Evolutionary conservation across 2,113 vertebrate species (phyloP).

Genomic region (Cathartes aura): DNA sequence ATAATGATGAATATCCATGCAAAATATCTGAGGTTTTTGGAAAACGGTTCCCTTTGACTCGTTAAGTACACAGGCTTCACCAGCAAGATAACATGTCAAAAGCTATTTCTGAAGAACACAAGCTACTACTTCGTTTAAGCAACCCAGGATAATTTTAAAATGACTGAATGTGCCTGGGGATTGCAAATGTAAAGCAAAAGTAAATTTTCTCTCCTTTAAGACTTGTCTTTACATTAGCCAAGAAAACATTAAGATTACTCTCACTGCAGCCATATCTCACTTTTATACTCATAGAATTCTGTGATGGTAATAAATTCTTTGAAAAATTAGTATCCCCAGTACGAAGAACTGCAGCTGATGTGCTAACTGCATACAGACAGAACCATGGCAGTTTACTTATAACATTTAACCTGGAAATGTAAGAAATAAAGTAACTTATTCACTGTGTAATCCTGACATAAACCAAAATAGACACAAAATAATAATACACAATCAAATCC

Average conservation of each 20-base stretch:
- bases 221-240: background rate
- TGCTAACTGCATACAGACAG: background rate
- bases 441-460: background rate
- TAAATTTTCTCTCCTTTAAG: constrained; percentile 26
- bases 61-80: constrained; percentile 41
- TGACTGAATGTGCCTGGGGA: background rate
- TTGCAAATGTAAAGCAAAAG: constrained; percentile 38
- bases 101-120: constrained; percentile 34
- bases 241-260: background rate
- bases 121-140: constrained; percentile 37
- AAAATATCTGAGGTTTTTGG: constrained; percentile 33
- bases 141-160: constrained; percentile 23
- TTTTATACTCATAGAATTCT: constrained; percentile 24
- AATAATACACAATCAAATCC: background rate
- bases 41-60: constrained; percentile 52
- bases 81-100: constrained; percentile 6
- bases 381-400: background rate
- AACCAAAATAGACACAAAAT: background rate
- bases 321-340: background rate
- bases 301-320: background rate
- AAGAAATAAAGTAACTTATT: background rate
- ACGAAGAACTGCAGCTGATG: background rate
- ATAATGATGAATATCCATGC: constrained; percentile 71
- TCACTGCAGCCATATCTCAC: background rate
- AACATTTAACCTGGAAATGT: background rate